Base-by-base conservation (phyloP, 2,888 invertebrate genomes). In the Melieria omissa region DNA sequence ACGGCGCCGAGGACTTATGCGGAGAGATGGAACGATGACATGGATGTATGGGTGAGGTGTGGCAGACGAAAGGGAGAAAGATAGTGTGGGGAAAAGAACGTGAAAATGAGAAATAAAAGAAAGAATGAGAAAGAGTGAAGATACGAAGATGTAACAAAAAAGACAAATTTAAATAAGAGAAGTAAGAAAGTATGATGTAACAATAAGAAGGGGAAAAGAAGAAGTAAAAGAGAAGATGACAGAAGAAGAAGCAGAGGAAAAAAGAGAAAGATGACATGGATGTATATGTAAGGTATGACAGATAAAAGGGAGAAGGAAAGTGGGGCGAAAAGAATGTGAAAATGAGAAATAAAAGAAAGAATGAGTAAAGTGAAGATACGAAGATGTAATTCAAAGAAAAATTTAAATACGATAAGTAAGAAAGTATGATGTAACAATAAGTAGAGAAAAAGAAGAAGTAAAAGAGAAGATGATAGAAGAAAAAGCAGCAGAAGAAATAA, bases 1-100 rank as follows among this genome's bases (percentile, higher is more conserved):
- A 47, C 63, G 14, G 55, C 65, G 57, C 41, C 41, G 9, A 46
- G 49, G 61, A 67, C 67, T 67, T 60, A 52, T 41, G 60, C 67
- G 16, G 52, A 49, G 49, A 52, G 58, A 58, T 52, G 42, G n/a
- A 60, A 42, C 0, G 14, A 42, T n/a, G 44, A 6, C 9, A 60
- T 60, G 8, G 60, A 49, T 60, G 57, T 58, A 47, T 44, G 46
- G 58, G 58, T 66, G 58, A 66, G 46, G 57, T 42, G 55, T 14
- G 42, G 46, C 57, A 55, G 46, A 29, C 46, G 46, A 10, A 60
- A 44, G 44, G 12, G 41, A 55, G 55, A 29, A 8, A 55, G 0
- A 55, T 5, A 1, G 54, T 54, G 54, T 4, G 54, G 54, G 4
- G 52, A 10, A 7, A 14, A 14, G n/a, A 14, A 8, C 14, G 4